These are phyloP conservation scores for Accipiter cooperii DNA, from an alignment of 2,113 vertebrate genomes.

Conservation along the genomic window DNA sequence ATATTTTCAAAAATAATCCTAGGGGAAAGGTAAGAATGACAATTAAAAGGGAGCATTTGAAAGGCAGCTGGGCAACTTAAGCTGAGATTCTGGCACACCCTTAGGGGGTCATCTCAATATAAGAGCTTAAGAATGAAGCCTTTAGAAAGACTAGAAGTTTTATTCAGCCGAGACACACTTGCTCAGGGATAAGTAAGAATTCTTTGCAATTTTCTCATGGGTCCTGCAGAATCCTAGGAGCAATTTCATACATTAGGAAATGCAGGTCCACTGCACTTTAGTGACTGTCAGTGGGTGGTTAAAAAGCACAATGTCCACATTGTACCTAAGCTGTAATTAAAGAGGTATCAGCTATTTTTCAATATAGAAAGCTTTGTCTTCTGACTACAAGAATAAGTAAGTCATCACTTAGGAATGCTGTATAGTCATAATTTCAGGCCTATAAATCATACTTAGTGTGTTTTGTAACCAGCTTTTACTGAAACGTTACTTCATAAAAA, in stretches of 20 bases:
- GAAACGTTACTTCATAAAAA: background rate
- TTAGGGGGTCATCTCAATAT: slow-evolving; percentile 24
- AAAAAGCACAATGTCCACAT: slow-evolving; percentile 24
- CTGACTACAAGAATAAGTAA: slow-evolving; percentile 9
- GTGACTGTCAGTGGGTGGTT: slow-evolving; percentile 24
- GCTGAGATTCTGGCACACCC: background rate
- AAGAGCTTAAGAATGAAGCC: slow-evolving; percentile 15
- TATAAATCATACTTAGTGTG: background rate
- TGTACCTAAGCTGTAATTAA: slow-evolving; percentile 31
- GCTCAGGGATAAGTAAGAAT: slow-evolving; percentile 27
- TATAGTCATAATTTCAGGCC: background rate
- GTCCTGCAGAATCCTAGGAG: slow-evolving; percentile 25
- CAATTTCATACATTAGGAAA: slow-evolving; percentile 25
- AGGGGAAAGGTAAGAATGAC: background rate
- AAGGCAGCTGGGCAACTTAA: slow-evolving; percentile 32
- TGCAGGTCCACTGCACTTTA: slow-evolving; percentile 16
- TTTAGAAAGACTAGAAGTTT: slow-evolving; percentile 6
- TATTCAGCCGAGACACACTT: background rate
- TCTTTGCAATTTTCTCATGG: slow-evolving; percentile 55
- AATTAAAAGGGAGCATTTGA: slow-evolving; percentile 20
- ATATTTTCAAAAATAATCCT: background rate
- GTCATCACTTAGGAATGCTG: background rate
- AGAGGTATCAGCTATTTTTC: slow-evolving; percentile 36
- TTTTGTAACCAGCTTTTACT: background rate
- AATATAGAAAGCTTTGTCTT: slow-evolving; percentile 40